Conservation (phyloP, 2,888 invertebrate species). For the Xanthia togata region DNA sequence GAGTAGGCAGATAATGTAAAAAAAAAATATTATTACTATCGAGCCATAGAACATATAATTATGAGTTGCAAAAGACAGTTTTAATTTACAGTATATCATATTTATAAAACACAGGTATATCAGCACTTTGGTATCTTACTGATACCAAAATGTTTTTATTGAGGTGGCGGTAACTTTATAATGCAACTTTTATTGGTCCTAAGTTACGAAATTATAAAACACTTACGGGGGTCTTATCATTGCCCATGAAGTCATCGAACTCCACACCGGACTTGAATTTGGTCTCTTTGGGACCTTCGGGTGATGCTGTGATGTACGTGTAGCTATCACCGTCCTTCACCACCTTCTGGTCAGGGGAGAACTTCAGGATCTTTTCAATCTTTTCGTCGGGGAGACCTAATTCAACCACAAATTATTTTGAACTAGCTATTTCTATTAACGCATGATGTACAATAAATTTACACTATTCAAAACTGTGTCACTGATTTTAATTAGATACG, state of each 20-base stretch:
- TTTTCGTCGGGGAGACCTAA: constrained; percentile 23
- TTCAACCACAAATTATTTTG: not conserved
- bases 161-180: not conserved
- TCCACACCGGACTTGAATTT: constrained; percentile 77
- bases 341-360: constrained; percentile 65
- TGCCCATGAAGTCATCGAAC: constrained; percentile 68
- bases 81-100: not conserved
- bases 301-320: constrained; percentile 51
- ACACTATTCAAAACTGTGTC: not conserved
- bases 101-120: not conserved
- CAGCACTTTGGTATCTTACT: not conserved
- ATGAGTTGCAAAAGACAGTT: not conserved
- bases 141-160: not conserved
- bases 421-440: not conserved
- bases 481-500: not conserved
- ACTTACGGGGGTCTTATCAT: constrained; percentile 44
- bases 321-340: constrained; percentile 73
- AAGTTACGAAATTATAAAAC: not conserved
- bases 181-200: not conserved
- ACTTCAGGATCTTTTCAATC: not conserved
- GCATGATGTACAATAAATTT: not conserved
- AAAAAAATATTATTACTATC: not conserved
- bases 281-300: constrained; percentile 53
- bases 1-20: not conserved
- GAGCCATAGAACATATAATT: not conserved